Conservation (phyloP, 35 echinoderm and acorn worm genomes). For the Apostichopus californicus region DNA sequence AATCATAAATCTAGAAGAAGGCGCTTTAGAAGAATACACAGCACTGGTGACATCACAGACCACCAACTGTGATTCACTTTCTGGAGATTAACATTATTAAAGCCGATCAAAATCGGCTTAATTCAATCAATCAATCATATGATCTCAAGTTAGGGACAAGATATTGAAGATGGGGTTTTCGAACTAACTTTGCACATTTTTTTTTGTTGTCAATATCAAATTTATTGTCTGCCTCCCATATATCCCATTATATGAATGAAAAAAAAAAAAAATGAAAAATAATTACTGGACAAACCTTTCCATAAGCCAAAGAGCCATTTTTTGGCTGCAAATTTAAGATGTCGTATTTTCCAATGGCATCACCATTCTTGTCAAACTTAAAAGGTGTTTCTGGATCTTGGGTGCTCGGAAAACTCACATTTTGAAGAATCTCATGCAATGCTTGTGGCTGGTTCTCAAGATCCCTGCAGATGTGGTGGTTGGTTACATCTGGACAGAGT, state of each 20-base stretch:
- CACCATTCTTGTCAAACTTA: conserved; percentile 69
- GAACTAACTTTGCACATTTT: neutral
- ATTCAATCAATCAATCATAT: no score
- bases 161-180: no score
- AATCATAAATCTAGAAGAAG: no score
- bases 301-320: neutral
- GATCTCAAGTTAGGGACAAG: no score
- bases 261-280: neutral
- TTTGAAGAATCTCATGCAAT: conserved; percentile 55
- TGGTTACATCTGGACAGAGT: conserved; percentile 53
- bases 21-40: no score
- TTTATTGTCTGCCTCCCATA: no score
- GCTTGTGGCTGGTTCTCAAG: conserved; percentile 50
- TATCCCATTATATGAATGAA: neutral
- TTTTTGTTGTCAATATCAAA: no score
- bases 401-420: conserved; percentile 51
- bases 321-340: conserved; percentile 61
- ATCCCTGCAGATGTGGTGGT: conserved; percentile 55
- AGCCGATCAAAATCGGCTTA: no score
- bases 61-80: no score
- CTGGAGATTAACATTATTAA: no score
- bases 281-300: neutral
- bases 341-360: conserved; percentile 74
- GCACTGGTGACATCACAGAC: no score
- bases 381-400: conserved; percentile 38